Evolutionary conservation across 2,113 vertebrate genomes (phyloP).

Genomic region (Pungitius pungitius): DNA sequence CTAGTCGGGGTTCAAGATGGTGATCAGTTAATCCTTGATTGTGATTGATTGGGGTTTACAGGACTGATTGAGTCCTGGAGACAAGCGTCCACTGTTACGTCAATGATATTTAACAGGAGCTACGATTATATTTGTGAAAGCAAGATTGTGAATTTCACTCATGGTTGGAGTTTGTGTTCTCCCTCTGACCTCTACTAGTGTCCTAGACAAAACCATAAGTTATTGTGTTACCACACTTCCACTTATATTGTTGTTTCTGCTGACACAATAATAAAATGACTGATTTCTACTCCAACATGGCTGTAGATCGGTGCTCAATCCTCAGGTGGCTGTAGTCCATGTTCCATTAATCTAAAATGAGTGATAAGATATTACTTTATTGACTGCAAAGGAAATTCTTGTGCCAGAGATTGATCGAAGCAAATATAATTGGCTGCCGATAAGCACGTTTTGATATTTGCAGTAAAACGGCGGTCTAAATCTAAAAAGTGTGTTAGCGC

Average conservation of each 20-base stretch:
- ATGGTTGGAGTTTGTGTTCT: not conserved
- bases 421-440: not conserved
- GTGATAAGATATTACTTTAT: not conserved
- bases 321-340: not conserved
- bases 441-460: not conserved
- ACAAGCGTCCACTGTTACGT: not conserved
- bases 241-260: not conserved
- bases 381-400: not conserved
- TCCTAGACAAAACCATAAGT: not conserved
- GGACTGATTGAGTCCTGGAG: not conserved
- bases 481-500: not conserved
- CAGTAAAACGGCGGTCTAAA: not conserved
- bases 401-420: not conserved
- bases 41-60: not conserved
- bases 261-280: not conserved
- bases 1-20: conserved; percentile 17
- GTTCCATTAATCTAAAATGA: not conserved
- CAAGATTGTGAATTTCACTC: too few relatives aligned
- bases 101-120: not conserved
- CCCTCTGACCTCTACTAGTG: not conserved
- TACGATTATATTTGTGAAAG: not conserved
- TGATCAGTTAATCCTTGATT: too few relatives aligned
- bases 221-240: not conserved
- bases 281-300: not conserved
- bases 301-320: not conserved